Base-by-base conservation (phyloP, 2,888 invertebrate species). In the Drosophila mimetica region DNA sequence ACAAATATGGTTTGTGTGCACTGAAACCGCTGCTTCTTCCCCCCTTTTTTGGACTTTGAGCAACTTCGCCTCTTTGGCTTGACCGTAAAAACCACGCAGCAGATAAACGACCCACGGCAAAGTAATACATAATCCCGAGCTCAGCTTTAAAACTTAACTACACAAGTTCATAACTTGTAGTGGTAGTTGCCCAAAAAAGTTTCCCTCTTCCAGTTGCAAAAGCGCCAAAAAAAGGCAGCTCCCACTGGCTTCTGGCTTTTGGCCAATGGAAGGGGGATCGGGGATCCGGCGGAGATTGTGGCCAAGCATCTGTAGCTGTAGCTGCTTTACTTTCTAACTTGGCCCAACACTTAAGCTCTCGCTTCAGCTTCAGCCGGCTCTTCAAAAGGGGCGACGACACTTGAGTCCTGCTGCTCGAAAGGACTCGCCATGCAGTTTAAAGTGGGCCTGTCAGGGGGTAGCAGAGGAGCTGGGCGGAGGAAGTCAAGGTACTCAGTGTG, bases 101-200 rank as follows among this genome's bases (percentile, higher is more conserved):
- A 64, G 66, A 64, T 64, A 64, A 64, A 66, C 66, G 67, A 66
- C 51, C 77, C 88, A 72, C 71, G 48, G 66, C 84, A 88, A 84
- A 84, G 88, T 88, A 84, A 86, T 76, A 84, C 84, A 77, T 84
- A 84, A 84, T 84, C 88, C 79, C 50, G 61, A 71, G 84, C 84
- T 84, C 76, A 84, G 88, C 81, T 83, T 86, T 83, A 84, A 84
- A 86, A 84, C 88, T 88, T 86, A 72, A 76, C 88, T 86, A 64
- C 74, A 79, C 76, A 74, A 83, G 86, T 80, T 86, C 86, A 83
- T 83, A 88, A 86, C 86, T 84, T 83, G 74, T 69, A 71, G 64
- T n/a, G 52, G 66, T 50, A 16, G 42, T 37, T 36, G 50, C 47
- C 59, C 50, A 41, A 59, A 69, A 77, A 64, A 71, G 41, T 63